phyloP scores from a whole-genome alignment of 2,888 invertebrate genomes.

The Spilosoma lubricipeda region DNA sequence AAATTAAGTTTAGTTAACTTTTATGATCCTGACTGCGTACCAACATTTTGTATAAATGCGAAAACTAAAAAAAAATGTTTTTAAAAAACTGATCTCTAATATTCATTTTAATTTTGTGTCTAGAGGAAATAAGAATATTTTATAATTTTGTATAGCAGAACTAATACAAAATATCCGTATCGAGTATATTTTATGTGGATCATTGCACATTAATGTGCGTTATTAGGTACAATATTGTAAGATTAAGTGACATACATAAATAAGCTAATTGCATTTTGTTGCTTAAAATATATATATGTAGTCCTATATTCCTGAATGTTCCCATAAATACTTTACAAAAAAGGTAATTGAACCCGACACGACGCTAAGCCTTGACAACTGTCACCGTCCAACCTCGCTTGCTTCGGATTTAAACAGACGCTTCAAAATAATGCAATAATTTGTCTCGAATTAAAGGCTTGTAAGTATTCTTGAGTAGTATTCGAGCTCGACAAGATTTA shows the following conservation, averaged over 20 bases:
- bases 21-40: neutral
- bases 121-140: too few relatives aligned
- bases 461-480: slow-evolving; percentile 71
- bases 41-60: too few relatives aligned
- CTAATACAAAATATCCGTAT: neutral
- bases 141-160: too few relatives aligned
- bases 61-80: too few relatives aligned
- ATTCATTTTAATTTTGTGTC: too few relatives aligned
- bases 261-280: neutral
- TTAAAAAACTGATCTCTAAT: too few relatives aligned
- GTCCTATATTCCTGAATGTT: neutral
- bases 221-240: too few relatives aligned
- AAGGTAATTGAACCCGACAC: slow-evolving; percentile 45
- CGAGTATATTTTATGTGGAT: neutral
- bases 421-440: slow-evolving; percentile 73
- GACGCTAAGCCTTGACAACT: slow-evolving; percentile 47
- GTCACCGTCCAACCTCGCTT: slow-evolving; percentile 40
- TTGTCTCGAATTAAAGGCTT: slow-evolving; percentile 75
- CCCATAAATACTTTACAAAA: slow-evolving; percentile 24
- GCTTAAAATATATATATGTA: neutral
- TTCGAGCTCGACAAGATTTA: slow-evolving; percentile 74
- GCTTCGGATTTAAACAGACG: slow-evolving; percentile 45
- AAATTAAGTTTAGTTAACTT: neutral
- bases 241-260: too few relatives aligned
- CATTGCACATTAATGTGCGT: too few relatives aligned